phyloP scores from a whole-genome alignment of 2,113 vertebrate genomes.

The Aphelocoma coerulescens region DNA sequence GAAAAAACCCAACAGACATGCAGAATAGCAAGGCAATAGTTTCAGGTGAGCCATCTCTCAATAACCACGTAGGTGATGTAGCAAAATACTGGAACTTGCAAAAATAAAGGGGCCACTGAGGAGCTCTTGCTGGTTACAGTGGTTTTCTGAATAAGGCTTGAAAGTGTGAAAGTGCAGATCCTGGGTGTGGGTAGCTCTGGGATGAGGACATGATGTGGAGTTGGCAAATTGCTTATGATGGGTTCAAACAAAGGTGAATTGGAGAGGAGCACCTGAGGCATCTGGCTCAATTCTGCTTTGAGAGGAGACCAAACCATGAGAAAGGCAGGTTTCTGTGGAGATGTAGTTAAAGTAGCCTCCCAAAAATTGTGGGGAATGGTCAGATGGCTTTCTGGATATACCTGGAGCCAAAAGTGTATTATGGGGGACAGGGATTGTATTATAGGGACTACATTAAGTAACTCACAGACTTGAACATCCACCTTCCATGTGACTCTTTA shows the following conservation, averaged over 20 bases:
- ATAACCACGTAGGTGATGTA: background rate
- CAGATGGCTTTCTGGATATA: background rate
- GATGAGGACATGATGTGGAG: background rate
- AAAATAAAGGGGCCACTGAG: background rate
- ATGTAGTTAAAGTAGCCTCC: background rate
- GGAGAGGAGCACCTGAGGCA: background rate
- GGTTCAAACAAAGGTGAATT: rapidly evolving
- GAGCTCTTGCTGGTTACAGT: background rate
- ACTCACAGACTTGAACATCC: background rate
- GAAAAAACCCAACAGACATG: background rate
- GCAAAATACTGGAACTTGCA: background rate
- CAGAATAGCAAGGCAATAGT: background rate
- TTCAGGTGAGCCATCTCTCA: background rate
- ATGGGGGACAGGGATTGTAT: background rate
- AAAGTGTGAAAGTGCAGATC: background rate
- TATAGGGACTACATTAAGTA: background rate
- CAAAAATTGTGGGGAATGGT: background rate
- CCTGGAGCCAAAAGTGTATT: background rate
- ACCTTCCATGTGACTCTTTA: background rate
- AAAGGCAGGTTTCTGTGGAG: background rate
- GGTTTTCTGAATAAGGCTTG: background rate
- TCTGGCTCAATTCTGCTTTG: background rate
- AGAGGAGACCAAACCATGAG: background rate
- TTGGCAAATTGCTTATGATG: background rate
- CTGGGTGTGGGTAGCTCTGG: background rate